Conservation (phyloP, 2,888 invertebrate species). For the Hoplodrina blanda region DNA sequence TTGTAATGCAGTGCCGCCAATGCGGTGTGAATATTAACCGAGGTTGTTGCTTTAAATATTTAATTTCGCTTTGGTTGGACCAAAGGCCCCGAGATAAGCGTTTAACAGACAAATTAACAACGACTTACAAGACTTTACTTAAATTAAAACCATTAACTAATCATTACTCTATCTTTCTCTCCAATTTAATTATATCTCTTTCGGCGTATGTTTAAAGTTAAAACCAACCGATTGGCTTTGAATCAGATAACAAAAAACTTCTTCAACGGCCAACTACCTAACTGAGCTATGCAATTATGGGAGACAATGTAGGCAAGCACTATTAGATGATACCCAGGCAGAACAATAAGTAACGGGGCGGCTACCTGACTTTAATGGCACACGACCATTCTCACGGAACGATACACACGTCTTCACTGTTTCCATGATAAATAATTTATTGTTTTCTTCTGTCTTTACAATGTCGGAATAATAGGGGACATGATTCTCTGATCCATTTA, state of each 20-base stretch:
- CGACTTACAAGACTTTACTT: background rate
- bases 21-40: background rate
- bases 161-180: conserved; percentile 2
- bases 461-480: conserved; percentile 49
- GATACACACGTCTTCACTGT: conserved; percentile 78
- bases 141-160: conserved; percentile 3
- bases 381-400: conserved; percentile 83
- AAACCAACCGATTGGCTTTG: conserved; percentile 14
- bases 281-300: conserved; percentile 45
- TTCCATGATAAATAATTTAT: conserved; percentile 72
- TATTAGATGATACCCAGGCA: conserved; percentile 60
- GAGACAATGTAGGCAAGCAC: conserved; percentile 59
- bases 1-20: background rate
- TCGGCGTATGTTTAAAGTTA: conserved; percentile 10
- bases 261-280: conserved; percentile 39
- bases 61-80: background rate
- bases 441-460: conserved; percentile 58
- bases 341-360: conserved; percentile 76
- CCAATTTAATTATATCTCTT: conserved; percentile 3
- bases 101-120: background rate
- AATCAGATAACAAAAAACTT: conserved; percentile 14
- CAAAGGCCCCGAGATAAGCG: background rate
- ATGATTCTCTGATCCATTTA: conserved; percentile 36
- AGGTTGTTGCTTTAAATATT: background rate
- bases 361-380: conserved; percentile 74